These are phyloP conservation scores for Philaethria dido DNA, from an alignment of 2,888 invertebrate species.

Conservation along the genomic window DNA sequence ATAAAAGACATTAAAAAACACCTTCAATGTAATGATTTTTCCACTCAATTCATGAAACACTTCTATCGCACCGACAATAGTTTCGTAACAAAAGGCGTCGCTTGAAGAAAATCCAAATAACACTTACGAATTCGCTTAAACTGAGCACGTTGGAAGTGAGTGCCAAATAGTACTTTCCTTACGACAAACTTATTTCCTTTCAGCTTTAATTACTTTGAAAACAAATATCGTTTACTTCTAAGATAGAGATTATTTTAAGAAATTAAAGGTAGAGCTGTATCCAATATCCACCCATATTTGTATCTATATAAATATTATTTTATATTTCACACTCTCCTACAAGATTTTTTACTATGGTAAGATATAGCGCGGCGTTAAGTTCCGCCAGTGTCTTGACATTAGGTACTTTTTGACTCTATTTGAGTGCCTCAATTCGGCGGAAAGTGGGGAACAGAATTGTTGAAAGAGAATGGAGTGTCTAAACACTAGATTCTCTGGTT, in stretches of 20 bases:
- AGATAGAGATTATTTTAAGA: constrained; percentile 8
- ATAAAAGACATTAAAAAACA: neutral
- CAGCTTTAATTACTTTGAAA: constrained; percentile 26
- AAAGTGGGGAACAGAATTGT: no score
- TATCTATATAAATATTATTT: no score
- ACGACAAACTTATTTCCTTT: constrained; percentile 25
- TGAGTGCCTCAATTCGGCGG: no score
- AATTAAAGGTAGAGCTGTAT: neutral
- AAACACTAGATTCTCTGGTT: no score
- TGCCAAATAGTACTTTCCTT: constrained; percentile 34
- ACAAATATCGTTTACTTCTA: constrained; percentile 15
- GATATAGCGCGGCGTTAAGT: no score
- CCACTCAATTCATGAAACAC: constrained; percentile 13
- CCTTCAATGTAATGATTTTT: constrained; percentile 7
- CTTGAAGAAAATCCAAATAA: constrained; percentile 37
- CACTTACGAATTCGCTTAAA: constrained; percentile 36
- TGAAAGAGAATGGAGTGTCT: no score
- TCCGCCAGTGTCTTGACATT: no score
- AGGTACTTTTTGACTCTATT: no score
- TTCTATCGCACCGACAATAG: constrained; percentile 31
- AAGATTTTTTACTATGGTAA: no score
- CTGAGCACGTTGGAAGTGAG: constrained; percentile 30
- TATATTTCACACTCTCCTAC: no score
- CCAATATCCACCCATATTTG: neutral
- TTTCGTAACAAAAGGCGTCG: constrained; percentile 32